A percentile compares a stretch with the other conserved stretches of the same genome.
These are phyloP conservation scores for Sarcophaga subvicina DNA, from an alignment of 2,888 invertebrate genomes.

Conservation along the genomic window DNA sequence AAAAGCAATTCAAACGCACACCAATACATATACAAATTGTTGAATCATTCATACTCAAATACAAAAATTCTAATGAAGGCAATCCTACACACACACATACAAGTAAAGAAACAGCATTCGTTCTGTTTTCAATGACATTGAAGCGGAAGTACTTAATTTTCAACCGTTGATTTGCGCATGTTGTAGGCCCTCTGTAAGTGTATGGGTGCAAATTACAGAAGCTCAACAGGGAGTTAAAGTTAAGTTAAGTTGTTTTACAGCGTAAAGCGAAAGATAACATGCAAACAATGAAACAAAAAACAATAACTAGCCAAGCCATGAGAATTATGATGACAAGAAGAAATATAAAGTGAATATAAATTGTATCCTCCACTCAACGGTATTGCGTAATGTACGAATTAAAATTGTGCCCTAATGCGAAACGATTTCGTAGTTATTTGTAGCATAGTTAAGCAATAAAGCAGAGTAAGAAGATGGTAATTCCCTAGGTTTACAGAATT, in stretches of 20 bases:
- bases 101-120: background rate
- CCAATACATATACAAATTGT: background rate
- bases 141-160: slow-evolving; percentile 68
- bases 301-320: background rate
- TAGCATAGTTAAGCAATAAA: no score
- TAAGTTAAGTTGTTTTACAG: slow-evolving; percentile 30
- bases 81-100: background rate
- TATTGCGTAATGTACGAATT: background rate
- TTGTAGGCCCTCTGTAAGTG: slow-evolving; percentile 8
- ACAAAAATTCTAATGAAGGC: background rate
- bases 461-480: no score
- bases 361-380: no score
- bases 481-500: no score
- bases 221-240: slow-evolving; percentile 45
- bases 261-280: slow-evolving; percentile 27
- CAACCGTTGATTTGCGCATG: slow-evolving; percentile 27
- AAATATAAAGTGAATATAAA: no score
- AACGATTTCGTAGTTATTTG: no score
- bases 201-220: slow-evolving; percentile 26
- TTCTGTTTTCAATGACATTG: slow-evolving; percentile 34
- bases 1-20: slow-evolving; percentile 47
- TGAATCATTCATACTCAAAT: background rate
- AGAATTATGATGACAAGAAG: background rate
- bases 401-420: background rate
- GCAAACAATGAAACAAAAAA: slow-evolving; percentile 38